Conservation (phyloP, 2,888 invertebrate genomes). For the Epistrophe grossulariae region DNA sequence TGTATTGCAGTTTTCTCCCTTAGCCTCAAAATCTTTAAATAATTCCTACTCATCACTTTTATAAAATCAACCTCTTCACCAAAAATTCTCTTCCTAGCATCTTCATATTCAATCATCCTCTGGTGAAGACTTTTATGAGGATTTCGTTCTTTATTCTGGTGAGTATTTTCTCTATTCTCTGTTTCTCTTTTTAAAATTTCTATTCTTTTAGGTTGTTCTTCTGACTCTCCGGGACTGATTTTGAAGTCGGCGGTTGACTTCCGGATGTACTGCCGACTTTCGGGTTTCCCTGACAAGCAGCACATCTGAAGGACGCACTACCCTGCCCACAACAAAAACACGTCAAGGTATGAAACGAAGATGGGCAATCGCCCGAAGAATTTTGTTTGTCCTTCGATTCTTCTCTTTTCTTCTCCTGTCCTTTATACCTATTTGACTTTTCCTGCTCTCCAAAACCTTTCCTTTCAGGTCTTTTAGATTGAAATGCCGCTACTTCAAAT, state of each 20-base stretch:
- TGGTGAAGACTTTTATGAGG: not conserved
- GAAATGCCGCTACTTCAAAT: no score
- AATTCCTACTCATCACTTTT: not conserved
- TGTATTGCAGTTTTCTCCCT: not conserved
- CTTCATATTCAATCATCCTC: not conserved
- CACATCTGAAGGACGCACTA: not conserved
- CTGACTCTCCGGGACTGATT: not conserved
- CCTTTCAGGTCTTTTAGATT: no score
- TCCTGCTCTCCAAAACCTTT: no score
- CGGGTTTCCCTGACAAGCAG: slow-evolving; percentile 13
- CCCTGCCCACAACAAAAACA: slow-evolving; percentile 6
- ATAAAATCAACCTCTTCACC: not conserved
- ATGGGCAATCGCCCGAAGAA: no score
- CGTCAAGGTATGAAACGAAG: slow-evolving; percentile 12
- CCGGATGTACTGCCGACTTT: slow-evolving; percentile 13
- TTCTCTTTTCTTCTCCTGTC: no score
- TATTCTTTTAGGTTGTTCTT: not conserved
- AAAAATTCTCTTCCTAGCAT: not conserved
- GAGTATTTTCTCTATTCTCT: not conserved
- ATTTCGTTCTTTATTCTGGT: not conserved
- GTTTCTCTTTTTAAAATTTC: not conserved
- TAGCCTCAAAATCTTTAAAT: not conserved
- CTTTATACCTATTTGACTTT: no score
- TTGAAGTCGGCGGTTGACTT: slow-evolving; percentile 4
- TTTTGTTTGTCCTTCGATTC: no score